Base-by-base conservation (phyloP, 2,888 invertebrate species). In the Sclerodermus sp. region DNA sequence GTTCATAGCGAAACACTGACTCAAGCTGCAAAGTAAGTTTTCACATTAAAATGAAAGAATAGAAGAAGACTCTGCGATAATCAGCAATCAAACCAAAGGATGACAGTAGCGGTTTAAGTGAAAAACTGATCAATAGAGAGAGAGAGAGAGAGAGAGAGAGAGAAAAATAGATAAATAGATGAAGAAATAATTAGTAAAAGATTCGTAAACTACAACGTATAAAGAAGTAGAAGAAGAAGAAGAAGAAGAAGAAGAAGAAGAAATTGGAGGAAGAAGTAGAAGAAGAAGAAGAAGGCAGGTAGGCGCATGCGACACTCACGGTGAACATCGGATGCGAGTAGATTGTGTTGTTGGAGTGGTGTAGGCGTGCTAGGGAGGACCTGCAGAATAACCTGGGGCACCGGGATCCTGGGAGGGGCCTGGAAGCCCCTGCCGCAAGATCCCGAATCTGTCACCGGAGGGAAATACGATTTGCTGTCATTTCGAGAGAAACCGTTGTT, bases 371-470 rank as follows among this genome's bases (percentile, higher is more conserved):
- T 76, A 77, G 85, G 84, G 83, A 86, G 86, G 82, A 87, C 86
- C 86, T 88, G 86, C 83, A 87, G 86, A 81, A 87, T 85, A 84
- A 87, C 85, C 84, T 86, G 86, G 81, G 87, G 87, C 77, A 85
- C 78, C 60, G 67, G 71, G 67, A 72, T 66, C 68, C 71, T 67
- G 65, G 67, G 71, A 55, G 23, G 23, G 23, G 8, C 23, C 23
- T 23, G 23, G 8, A 23, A 8, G 8, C 23, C 23, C 23, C 23
- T 8, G 23, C 23, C 23, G 8, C 23, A 23, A 23, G 23, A 23
- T 8, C 23, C 23, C 23, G 23, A 23, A 3, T 23, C 23, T 23
- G 23, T 23, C 23, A 23, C 23, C 23, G 23, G 8, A 23, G 23
- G 23, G 23, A 23, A 23, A 23, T 5, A 8, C 3, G 8, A 5